phyloP scores from a whole-genome alignment of 2,797 vertebrate genomes.

The Acropternis orthonyx region DNA sequence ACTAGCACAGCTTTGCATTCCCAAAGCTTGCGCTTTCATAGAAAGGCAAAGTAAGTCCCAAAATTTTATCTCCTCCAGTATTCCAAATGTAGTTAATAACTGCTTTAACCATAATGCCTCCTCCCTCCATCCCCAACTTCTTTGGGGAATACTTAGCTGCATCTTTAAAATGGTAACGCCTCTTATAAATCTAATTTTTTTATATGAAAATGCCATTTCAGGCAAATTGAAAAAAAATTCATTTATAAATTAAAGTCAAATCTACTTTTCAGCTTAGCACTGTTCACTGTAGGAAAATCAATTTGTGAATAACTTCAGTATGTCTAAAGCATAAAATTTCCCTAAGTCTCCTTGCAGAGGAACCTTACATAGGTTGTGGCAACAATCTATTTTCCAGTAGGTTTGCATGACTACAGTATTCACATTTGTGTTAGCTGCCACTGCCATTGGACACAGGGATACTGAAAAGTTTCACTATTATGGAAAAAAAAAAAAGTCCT shows the following conservation, averaged over 20 bases:
- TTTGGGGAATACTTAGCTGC: background rate
- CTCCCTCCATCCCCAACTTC: background rate
- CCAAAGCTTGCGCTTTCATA: background rate
- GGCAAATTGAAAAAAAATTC: background rate
- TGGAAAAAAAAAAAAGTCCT: background rate
- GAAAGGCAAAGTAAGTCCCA: background rate
- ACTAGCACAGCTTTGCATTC: background rate
- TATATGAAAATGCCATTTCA: background rate
- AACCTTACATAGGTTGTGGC: background rate
- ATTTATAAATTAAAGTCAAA: background rate
- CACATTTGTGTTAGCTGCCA: background rate
- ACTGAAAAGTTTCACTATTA: background rate
- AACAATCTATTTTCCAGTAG: background rate
- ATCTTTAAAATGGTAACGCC: background rate
- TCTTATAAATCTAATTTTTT: background rate
- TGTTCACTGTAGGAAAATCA: background rate
- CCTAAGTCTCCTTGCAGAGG: background rate
- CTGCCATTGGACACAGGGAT: background rate
- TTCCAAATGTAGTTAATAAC: background rate
- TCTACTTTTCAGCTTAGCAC: background rate
- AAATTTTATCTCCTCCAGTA: background rate
- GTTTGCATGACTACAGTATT: rapidly evolving
- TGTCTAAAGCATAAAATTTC: background rate
- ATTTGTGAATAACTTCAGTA: background rate
- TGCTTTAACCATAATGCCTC: background rate